Percentiles rank a stretch among this genome's conserved stretches.
Evolutionary conservation across 1,140 invertebrate genomes (phyloP).

Genomic region (Brachionus asplanchnoidis): DNA sequence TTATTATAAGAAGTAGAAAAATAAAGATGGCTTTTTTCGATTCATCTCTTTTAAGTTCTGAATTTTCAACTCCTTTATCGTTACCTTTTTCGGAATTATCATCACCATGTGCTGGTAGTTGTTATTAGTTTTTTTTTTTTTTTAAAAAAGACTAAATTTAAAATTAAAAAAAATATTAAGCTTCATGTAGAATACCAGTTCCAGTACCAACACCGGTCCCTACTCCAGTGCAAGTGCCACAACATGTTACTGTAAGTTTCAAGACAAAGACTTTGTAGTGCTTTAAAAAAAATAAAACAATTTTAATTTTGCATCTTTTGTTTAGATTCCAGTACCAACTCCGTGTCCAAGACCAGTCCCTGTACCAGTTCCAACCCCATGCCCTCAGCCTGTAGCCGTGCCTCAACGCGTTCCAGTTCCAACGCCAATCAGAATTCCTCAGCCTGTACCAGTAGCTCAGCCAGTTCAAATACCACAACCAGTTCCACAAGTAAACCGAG

Average conservation of each 20-base stretch:
- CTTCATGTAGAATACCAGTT: background rate
- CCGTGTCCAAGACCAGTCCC: conserved; percentile 1
- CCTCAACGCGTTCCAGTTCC: background rate
- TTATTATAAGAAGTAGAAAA: background rate
- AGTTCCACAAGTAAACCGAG: background rate
- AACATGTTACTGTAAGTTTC: background rate
- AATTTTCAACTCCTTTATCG: background rate
- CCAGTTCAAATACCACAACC: conserved; percentile 6
- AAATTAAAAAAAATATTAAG: background rate
- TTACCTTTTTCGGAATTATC: background rate
- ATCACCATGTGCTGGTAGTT: background rate
- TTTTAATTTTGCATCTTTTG: background rate
- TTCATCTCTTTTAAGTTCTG: background rate
- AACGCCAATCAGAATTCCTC: background rate
- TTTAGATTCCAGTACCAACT: background rate
- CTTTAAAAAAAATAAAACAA: too few species aligned
- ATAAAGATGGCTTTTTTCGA: background rate
- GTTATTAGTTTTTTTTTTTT: too few species aligned
- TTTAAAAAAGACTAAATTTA: too few species aligned
- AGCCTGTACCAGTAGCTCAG: background rate
- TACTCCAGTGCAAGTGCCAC: background rate
- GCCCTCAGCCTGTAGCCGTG: background rate
- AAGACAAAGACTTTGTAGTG: background rate
- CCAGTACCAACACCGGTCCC: background rate
- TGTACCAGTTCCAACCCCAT: background rate